Evolutionary conservation across 2,888 invertebrate genomes (phyloP).

Genomic region (Leistus spinibarbis): DNA sequence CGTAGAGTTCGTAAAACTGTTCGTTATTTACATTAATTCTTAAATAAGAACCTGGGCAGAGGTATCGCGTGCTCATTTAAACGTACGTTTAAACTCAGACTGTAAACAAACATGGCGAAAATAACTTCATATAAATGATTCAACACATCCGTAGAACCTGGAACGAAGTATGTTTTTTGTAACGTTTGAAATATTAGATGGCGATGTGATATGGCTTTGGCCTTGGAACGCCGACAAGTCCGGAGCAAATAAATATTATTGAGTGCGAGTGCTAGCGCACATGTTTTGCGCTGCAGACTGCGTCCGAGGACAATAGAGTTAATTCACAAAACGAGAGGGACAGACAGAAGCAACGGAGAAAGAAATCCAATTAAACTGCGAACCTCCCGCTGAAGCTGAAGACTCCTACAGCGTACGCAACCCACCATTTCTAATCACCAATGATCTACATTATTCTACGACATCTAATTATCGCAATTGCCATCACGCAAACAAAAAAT

Average conservation of each 20-base stretch:
- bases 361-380: constrained; percentile 58
- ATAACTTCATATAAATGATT: background rate
- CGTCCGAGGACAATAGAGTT: constrained; percentile 52
- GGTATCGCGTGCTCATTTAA: background rate
- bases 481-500: background rate
- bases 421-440: background rate
- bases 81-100: background rate
- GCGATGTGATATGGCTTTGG: background rate
- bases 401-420: background rate
- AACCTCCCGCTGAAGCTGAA: constrained; percentile 41
- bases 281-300: background rate
- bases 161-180: background rate
- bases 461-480: background rate
- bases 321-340: constrained; percentile 53
- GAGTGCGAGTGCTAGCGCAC: background rate
- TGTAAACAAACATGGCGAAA: background rate
- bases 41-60: background rate
- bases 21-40: background rate
- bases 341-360: constrained; percentile 52
- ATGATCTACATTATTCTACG: background rate
- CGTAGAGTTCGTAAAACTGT: background rate
- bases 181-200: background rate
- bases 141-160: background rate
- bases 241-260: background rate
- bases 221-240: background rate